Base-by-base conservation (phyloP, 92 coral and sea anemone genomes). In the Palythoa grandiflora region DNA sequence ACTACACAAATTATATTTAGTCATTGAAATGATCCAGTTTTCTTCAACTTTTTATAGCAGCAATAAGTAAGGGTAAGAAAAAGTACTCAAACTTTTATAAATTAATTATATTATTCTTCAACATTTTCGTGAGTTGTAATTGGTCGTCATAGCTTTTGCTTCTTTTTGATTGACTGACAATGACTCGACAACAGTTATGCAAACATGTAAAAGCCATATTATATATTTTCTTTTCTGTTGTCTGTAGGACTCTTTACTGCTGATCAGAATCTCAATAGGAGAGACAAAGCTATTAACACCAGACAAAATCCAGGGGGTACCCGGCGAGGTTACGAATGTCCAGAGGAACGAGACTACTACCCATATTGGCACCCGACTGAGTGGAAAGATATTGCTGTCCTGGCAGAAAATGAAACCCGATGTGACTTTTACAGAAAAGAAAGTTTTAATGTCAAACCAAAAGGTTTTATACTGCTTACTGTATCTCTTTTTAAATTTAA, bases 301-400 rank as follows among this genome's bases (percentile, higher is more conserved):
- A 94, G 99, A 38, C 99, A 97, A 91, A 97, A 97, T 63, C 92
- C 99, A 51, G 93, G 92, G 53, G 99, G 99, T 10, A 92, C 94
- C 44, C 92, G 97, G 36, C 93, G 94, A 85, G 99, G 99, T 16
- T 97, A 95, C 53, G 99, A 97, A 85, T 97, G 99, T 66, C 98
- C 99, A 7, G 99, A 97, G 83, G 99, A 97, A 88, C 85, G 98
- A 44, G 99, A 97, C 37, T 95, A 95, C 66, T 97, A 95, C 63
- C 99, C 99, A 28, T 97, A 97, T 90, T 97, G 94, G 94, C 99
- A 97, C 81, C 98, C 98, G 8, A 95, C 97, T n/a, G 95, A 92
- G 12, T 97, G 99, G 99, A 97, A 95, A 77, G 99, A 96, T 77
- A 92, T 95, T 78, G 99, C 98, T 53, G 90, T 97, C 53, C 85